These are phyloP conservation scores for Epinotia brunnichana DNA, from an alignment of 2,888 invertebrate genomes.

Conservation along the genomic window DNA sequence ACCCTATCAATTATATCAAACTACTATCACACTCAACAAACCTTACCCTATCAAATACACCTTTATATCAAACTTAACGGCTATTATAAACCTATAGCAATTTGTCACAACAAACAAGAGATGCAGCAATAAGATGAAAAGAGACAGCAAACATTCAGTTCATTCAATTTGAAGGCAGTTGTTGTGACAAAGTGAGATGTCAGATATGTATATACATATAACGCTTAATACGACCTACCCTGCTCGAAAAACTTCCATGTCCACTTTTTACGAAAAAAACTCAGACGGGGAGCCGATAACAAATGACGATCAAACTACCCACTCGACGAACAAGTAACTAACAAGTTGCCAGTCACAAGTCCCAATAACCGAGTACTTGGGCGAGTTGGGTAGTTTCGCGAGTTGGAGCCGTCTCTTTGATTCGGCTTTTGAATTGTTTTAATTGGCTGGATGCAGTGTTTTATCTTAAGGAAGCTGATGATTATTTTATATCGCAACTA, in stretches of 20 bases:
- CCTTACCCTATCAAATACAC: no score
- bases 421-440: constrained; percentile 1
- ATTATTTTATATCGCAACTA: neutral
- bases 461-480: neutral
- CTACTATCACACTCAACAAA: no score
- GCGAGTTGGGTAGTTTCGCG: constrained; percentile 2
- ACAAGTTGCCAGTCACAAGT: constrained; percentile 32
- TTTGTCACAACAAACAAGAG: no score
- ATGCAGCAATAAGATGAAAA: no score
- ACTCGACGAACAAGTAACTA: constrained; percentile 27
- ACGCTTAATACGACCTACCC: neutral
- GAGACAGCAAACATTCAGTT: no score
- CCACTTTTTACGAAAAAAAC: constrained; percentile 14
- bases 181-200: no score
- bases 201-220: no score
- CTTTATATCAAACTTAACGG: no score
- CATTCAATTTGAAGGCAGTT: no score
- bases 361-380: constrained; percentile 26
- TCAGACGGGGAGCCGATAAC: constrained; percentile 12
- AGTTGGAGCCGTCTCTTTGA: constrained; percentile 6
- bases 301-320: constrained; percentile 41
- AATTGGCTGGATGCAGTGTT: neutral
- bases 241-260: neutral
- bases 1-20: no score
- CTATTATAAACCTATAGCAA: no score